phyloP scores from a whole-genome alignment of 2,797 vertebrate genomes.

The Melanotaenia boesemani region DNA sequence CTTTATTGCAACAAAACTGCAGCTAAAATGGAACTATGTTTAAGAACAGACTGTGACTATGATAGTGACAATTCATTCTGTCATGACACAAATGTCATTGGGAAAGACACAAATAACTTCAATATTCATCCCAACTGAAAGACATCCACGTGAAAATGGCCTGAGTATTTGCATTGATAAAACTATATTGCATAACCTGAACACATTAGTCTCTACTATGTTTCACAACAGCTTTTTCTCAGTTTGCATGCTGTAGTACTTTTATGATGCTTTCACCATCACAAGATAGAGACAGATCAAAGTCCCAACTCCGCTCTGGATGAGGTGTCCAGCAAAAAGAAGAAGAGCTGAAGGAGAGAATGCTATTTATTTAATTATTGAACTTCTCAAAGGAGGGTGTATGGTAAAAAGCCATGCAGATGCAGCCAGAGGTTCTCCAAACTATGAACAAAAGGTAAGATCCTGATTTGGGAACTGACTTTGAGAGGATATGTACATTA shows the following conservation, averaged over 20 bases:
- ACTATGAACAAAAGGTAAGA: constrained; percentile 1
- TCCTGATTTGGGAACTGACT: not conserved
- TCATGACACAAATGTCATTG: not conserved
- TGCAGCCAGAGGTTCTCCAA: constrained; percentile 1
- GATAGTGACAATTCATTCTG: not conserved
- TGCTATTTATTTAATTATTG: constrained; percentile 27
- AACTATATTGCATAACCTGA: constrained; percentile 18
- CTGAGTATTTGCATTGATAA: not conserved
- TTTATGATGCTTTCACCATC: constrained; percentile 67
- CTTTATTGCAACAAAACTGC: constrained; percentile 2
- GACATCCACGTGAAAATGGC: not conserved
- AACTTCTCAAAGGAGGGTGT: constrained; percentile 16
- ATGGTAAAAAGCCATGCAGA: constrained; percentile 19
- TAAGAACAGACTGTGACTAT: not conserved
- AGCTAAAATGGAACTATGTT: not conserved
- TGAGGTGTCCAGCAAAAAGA: constrained; percentile 41
- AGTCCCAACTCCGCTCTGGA: constrained; percentile 69
- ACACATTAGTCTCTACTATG: constrained; percentile 24
- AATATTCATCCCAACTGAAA: not conserved
- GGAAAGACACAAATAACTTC: not conserved
- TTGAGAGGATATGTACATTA: not conserved
- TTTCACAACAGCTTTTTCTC: constrained; percentile 61
- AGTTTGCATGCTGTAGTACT: constrained; percentile 54
- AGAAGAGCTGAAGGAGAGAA: constrained; percentile 28
- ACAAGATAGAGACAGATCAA: constrained; percentile 77